Base-by-base conservation (phyloP, 2,113 vertebrate species). In the Notothenia coriiceps region DNA sequence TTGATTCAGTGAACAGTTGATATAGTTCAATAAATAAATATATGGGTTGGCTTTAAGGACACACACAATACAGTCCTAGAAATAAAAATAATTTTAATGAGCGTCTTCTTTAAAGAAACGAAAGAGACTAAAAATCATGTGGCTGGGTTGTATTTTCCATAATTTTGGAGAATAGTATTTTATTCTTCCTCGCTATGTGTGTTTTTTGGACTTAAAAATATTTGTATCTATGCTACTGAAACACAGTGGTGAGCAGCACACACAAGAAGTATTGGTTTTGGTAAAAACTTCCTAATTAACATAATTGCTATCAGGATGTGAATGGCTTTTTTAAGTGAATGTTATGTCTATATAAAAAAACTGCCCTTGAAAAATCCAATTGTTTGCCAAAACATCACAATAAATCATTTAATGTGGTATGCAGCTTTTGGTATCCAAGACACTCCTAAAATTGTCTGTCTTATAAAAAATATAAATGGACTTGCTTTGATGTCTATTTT, bases 321-420 rank as follows among this genome's bases (percentile, higher is more conserved):
- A 18, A 60, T 35, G 25, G 50, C 62, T 80, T 79, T 77, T 73
- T 6, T 72, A 82, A 63, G 74, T 69, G 52, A 14, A 68, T 70
- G 60, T 78, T 80, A 63, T 78, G 46, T 62, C 63, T 51, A 80
- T 18, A 69, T 56, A 63, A 77, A 84, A 29, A 63, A 80, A 72
- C 77, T 66, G 60, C 77, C 12, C 13, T 52, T 49, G 18, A 67
- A 74, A 77, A 66, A 56, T 74, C 13, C 17, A 57, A n/a, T 57
- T 20, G 59, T 68, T 80, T 5, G 22, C 60, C 17, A 75, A 62
- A 54, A 65, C 10, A 55, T 52, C 20, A 61, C 13, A 20, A 40
- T 74, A 35, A 73, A 75, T 83, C 47, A 70, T 46, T n/a, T 15
- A 55, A 13, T 29, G 17, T n/a, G 46, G 18, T 69, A 35, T 65